A percentile compares a stretch with the other conserved stretches of the same genome.
These are phyloP conservation scores for Tuberolachnus salignus DNA, from an alignment of 2,888 invertebrate genomes.

Conservation along the genomic window DNA sequence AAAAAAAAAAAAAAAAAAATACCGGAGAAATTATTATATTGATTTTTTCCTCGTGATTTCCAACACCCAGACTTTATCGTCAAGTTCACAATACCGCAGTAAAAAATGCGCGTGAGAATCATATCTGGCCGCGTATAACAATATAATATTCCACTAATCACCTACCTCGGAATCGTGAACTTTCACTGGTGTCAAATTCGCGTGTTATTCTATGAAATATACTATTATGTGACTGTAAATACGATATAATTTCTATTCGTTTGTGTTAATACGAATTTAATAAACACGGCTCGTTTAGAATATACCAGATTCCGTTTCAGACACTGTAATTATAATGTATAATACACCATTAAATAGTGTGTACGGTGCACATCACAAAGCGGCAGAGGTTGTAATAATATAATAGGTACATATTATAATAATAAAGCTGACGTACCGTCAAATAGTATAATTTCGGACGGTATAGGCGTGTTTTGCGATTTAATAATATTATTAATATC, in stretches of 20 bases:
- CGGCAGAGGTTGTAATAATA: no score
- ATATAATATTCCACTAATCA: conserved; percentile 31
- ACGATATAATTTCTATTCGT: neutral
- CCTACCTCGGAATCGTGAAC: neutral
- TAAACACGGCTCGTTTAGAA: neutral
- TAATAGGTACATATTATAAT: no score
- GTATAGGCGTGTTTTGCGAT: no score
- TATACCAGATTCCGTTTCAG: neutral
- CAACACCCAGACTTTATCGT: conserved; percentile 22
- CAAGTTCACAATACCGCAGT: conserved; percentile 32
- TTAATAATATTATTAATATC: no score
- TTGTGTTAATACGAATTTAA: conserved; percentile 5
- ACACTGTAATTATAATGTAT: no score
- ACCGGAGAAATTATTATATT: no score
- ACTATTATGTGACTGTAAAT: no score
- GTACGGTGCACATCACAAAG: no score
- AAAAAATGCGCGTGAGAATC: conserved; percentile 22
- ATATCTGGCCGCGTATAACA: neutral
- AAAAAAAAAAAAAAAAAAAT: no score
- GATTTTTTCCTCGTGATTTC: no score
- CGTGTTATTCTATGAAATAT: neutral
- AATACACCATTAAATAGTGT: no score
- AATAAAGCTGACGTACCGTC: no score
- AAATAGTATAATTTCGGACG: neutral
- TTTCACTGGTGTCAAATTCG: conserved; percentile 34